Evolutionary conservation across 2,888 invertebrate species (phyloP).

Genomic region (Drosophila borealis): DNA sequence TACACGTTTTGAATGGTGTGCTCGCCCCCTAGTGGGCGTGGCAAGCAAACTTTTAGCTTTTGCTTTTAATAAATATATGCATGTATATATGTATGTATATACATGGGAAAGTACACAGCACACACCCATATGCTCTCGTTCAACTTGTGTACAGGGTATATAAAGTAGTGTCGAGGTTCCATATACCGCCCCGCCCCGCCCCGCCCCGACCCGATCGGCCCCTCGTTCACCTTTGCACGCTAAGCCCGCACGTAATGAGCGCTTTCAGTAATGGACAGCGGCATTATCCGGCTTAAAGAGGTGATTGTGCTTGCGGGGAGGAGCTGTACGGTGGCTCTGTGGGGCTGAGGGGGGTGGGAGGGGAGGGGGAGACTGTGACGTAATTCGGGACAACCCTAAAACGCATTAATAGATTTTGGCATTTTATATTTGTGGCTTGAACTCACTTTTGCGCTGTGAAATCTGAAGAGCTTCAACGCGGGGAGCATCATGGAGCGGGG

Average conservation of each 20-base stretch:
- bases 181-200: not conserved
- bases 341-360: not conserved
- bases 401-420: conserved; percentile 58
- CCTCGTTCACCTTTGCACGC: not conserved
- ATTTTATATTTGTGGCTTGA: conserved; percentile 45
- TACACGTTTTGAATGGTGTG: no score
- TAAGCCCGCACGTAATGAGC: conserved; percentile 26
- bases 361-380: conserved; percentile 9
- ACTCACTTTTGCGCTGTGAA: conserved; percentile 40
- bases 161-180: conserved; percentile 34
- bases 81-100: no score
- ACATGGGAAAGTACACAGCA: no score
- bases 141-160: not conserved
- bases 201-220: no score
- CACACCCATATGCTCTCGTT: not conserved
- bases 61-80: no score
- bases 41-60: no score
- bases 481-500: not conserved
- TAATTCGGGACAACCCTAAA: conserved; percentile 21
- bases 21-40: no score
- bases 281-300: conserved; percentile 13
- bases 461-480: conserved; percentile 2
- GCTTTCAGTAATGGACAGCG: conserved; percentile 42
- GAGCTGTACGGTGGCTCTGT: no score
- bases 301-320: not conserved